Evolutionary conservation across 2,888 invertebrate species (phyloP).

Genomic region (Gymnosoma rotundatum): DNA sequence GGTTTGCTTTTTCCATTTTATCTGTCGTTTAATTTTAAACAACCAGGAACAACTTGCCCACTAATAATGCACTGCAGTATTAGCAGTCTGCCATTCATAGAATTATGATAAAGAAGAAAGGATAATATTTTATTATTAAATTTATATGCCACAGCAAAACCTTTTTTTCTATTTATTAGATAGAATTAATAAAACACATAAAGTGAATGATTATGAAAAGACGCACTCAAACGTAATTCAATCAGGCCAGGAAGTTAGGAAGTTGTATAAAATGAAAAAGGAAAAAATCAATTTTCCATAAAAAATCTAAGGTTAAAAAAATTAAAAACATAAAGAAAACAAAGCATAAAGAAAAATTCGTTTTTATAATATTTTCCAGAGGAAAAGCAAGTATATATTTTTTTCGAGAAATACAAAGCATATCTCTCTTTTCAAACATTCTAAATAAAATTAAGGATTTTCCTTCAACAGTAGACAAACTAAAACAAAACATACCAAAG

Average conservation of each 20-base stretch:
- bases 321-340: neutral
- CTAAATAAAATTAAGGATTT: too few species aligned
- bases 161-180: conserved; percentile 16
- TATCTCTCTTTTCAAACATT: too few species aligned
- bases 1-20: too few species aligned
- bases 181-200: neutral
- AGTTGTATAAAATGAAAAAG: conserved; percentile 3
- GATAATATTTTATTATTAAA: conserved; percentile 42
- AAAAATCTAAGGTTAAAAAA: conserved; percentile 5
- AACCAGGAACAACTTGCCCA: neutral
- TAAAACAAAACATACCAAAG: too few species aligned
- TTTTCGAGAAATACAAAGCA: too few species aligned
- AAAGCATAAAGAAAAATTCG: too few species aligned
- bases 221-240: conserved; percentile 52
- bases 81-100: neutral
- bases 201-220: conserved; percentile 26
- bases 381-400: too few species aligned
- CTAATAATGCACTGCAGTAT: neutral
- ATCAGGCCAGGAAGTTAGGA: conserved; percentile 42
- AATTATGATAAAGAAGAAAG: neutral
- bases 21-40: too few species aligned
- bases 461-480: too few species aligned
- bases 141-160: conserved; percentile 27
- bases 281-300: conserved; percentile 27
- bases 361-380: too few species aligned